A percentile compares a stretch with the other conserved stretches of the same genome.
phyloP scores from a whole-genome alignment of 2,113 vertebrate species.

The Dicrurus megarhynchus region DNA sequence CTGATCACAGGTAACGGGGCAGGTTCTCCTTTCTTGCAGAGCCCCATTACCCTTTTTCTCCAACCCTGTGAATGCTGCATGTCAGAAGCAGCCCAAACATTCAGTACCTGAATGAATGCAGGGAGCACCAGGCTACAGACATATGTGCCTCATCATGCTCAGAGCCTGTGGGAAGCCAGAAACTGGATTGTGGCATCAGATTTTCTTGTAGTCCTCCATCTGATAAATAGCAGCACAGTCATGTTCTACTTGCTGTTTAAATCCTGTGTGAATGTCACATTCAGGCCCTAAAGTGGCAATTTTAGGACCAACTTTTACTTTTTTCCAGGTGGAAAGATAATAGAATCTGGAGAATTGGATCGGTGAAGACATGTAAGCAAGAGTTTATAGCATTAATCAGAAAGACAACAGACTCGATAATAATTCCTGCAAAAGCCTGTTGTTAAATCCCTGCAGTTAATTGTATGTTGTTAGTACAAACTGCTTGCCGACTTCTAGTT shows the following conservation, averaged over 20 bases:
- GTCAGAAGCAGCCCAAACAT: not conserved
- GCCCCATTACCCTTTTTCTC: not conserved
- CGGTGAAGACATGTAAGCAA: not conserved
- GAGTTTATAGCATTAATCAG: not conserved
- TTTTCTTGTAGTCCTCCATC: not conserved
- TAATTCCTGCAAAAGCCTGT: not conserved
- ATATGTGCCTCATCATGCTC: not conserved
- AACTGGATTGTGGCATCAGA: not conserved
- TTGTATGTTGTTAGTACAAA: not conserved
- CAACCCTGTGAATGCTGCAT: not conserved
- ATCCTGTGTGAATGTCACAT: not conserved
- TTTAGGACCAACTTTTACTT: not conserved
- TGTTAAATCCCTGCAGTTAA: slow-evolving; percentile 8
- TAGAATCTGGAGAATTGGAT: not conserved
- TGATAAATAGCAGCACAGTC: not conserved
- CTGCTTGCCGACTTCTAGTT: not conserved
- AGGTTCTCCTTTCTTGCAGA: not conserved
- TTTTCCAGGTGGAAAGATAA: not conserved
- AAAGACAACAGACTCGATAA: not conserved
- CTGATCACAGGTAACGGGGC: not conserved
- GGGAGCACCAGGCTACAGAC: not conserved
- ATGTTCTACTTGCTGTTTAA: not conserved
- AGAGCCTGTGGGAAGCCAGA: not conserved
- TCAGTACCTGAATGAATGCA: not conserved
- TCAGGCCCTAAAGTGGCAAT: not conserved